Conservation (phyloP, 2,797 vertebrate species). For the Poecilia gillii region DNA sequence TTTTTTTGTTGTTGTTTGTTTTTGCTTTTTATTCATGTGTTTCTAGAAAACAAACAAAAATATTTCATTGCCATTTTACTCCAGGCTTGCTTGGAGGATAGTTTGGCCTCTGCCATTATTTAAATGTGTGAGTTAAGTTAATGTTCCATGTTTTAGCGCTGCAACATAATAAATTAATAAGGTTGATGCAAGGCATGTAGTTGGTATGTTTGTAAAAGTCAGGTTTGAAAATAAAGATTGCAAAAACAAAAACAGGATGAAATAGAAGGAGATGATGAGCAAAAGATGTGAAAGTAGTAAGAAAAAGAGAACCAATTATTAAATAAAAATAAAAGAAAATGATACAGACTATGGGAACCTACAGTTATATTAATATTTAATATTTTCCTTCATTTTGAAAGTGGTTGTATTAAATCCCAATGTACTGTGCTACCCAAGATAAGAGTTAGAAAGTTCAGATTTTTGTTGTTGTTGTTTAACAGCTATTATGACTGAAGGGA, state of each 20-base stretch:
- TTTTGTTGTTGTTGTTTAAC: conserved; percentile 30
- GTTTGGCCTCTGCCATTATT: conserved; percentile 10
- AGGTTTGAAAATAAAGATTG: not conserved
- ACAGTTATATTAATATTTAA: not conserved
- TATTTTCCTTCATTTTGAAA: not conserved
- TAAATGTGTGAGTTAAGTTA: conserved; percentile 7
- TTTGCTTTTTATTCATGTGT: conserved; percentile 60
- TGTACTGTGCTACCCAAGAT: not conserved
- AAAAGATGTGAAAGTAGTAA: not conserved
- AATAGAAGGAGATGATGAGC: not conserved
- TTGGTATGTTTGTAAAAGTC: not conserved
- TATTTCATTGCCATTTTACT: conserved; percentile 36
- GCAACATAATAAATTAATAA: not conserved
- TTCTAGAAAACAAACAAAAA: conserved; percentile 62
- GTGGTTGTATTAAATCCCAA: not conserved
- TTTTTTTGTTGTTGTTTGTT: conserved; percentile 67
- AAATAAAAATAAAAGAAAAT: not conserved
- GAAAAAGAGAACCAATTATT: not conserved
- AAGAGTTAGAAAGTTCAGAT: not conserved
- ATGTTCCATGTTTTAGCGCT: not conserved
- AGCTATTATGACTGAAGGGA: conserved; percentile 39
- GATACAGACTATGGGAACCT: not conserved
- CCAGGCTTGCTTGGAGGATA: conserved; percentile 5
- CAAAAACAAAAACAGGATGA: not conserved
- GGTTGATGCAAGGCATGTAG: not conserved